Base-by-base conservation (phyloP, 2,797 vertebrate genomes). In the Hybognathus amarus region DNA sequence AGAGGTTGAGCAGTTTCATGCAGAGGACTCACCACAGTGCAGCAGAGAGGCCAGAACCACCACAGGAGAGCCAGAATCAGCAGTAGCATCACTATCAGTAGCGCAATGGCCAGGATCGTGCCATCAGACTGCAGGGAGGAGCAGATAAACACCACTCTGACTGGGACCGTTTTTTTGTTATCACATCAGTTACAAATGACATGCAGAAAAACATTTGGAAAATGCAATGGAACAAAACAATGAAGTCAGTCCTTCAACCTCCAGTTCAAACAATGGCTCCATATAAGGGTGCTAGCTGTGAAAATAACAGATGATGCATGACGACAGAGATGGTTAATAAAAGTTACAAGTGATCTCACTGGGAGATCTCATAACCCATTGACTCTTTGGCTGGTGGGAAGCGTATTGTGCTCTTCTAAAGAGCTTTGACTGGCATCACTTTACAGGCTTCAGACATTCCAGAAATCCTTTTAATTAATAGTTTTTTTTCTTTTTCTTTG, bases 41-140 rank as follows among this genome's bases (percentile, higher is more conserved):
- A 99, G 92, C 98, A 99, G n/a, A 99, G 96, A 13, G 98, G 98
- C 98, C 98, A 99, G 94, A 99, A 99, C 98, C 98, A 99, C 98
- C 98, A 99, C 76, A 99, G 94, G 3, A 99, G 94, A 20, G 91
- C 96, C 94, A 99, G 80, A 0, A 96, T 92, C 90, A 99, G 90
- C n/a, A 99, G 94, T 11, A 99, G 92, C 94, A 99, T 97, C 82
- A 99, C 94, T 91, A 99, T 97, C 88, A 99, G 91, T 89, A 99
- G 88, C 6, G 96, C 96, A 0, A 99, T 96, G 4, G 97, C 97
- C 95, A 99, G 92, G 90, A 99, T 96, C 85, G 97, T 98, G 86
- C 98, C 98, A 18, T 99, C 97, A 0, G 97, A 98, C 98, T 99
- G 94, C 0, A 73, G 68, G 52, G 5, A 79, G 47, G 40, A 78